Percentiles rank a stretch among this genome's conserved stretches.
Conservation (phyloP, 2,888 invertebrate species). For the Athripsodes cinereus region DNA sequence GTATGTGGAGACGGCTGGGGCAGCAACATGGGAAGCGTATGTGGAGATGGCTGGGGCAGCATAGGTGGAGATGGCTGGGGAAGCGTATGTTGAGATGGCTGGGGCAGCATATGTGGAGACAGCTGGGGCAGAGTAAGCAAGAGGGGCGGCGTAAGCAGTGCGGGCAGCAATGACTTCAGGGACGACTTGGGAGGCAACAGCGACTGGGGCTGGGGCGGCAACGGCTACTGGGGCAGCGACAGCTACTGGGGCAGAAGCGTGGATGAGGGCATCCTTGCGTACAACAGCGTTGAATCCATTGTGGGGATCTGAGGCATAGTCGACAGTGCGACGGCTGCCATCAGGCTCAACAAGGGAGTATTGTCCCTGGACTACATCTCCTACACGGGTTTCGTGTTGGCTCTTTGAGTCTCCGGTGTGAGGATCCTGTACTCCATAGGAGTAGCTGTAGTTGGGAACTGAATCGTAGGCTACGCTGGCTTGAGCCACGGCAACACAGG, state of each 20-base stretch:
- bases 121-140: constrained; percentile 20
- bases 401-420: constrained; percentile 52
- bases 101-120: constrained; percentile 25
- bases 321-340: constrained; percentile 49
- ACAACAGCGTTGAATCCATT: constrained; percentile 37
- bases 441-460: constrained; percentile 37
- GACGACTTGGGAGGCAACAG: constrained; percentile 4
- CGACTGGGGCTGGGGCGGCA: constrained; percentile 13
- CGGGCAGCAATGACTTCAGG: constrained; percentile 24
- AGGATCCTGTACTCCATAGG: constrained; percentile 50
- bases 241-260: constrained; percentile 22
- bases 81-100: constrained; percentile 15
- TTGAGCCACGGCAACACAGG: constrained; percentile 37
- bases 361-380: constrained; percentile 47
- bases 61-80: constrained; percentile 27
- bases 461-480: constrained; percentile 36
- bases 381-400: constrained; percentile 47
- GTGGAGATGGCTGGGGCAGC: constrained; percentile 29
- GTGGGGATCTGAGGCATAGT: constrained; percentile 48
- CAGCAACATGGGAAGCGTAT: constrained; percentile 26
- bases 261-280: constrained; percentile 32
- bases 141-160: constrained; percentile 25
- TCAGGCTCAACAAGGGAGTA: constrained; percentile 51
- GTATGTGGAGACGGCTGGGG: constrained; percentile 24
- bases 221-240: constrained; percentile 24